A percentile compares a stretch with the other conserved stretches of the same genome.
These are phyloP conservation scores for Ischnus inquisitorius DNA, from an alignment of 2,888 invertebrate genomes.

Conservation along the genomic window DNA sequence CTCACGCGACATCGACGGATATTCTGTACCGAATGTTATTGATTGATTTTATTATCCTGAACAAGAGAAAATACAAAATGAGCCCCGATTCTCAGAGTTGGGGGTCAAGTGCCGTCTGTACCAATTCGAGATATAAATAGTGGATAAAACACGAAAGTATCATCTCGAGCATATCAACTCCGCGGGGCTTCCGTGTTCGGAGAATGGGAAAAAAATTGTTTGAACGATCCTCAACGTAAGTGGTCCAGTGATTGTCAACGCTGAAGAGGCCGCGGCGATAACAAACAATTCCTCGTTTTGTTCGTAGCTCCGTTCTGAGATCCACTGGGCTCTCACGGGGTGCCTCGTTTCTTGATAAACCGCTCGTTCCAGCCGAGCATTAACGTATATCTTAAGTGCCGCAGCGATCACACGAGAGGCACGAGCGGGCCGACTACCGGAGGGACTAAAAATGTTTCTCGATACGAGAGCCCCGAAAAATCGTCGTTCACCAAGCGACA, in stretches of 20 bases:
- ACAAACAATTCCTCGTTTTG: slow-evolving; percentile 40
- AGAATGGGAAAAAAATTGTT: slow-evolving; percentile 43
- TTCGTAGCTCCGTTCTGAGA: slow-evolving; percentile 17
- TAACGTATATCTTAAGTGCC: slow-evolving; percentile 66
- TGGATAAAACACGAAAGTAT: slow-evolving; percentile 45
- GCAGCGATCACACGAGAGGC: slow-evolving; percentile 34
- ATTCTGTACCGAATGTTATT: no score
- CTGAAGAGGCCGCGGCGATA: slow-evolving; percentile 26
- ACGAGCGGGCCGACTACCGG: slow-evolving; percentile 26
- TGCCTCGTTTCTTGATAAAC: slow-evolving; percentile 59
- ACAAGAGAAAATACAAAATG: neutral
- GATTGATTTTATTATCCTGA: neutral
- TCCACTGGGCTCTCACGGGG: slow-evolving; percentile 37
- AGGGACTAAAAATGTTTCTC: slow-evolving; percentile 49
- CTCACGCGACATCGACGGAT: neutral
- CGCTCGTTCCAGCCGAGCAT: slow-evolving; percentile 58
- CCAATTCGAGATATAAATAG: slow-evolving; percentile 25
- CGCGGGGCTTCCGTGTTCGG: slow-evolving; percentile 55
- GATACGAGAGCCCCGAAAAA: slow-evolving; percentile 50
- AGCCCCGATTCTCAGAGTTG: neutral
- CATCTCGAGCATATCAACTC: slow-evolving; percentile 41
- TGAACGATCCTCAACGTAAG: slow-evolving; percentile 57
- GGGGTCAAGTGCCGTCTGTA: slow-evolving; percentile 8
- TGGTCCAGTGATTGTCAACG: slow-evolving; percentile 58
- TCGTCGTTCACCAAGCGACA: slow-evolving; percentile 59